Percentiles rank a stretch among this genome's conserved stretches.
Evolutionary conservation across 2,888 invertebrate genomes (phyloP).

Genomic region (Pseudanteris insignis): DNA sequence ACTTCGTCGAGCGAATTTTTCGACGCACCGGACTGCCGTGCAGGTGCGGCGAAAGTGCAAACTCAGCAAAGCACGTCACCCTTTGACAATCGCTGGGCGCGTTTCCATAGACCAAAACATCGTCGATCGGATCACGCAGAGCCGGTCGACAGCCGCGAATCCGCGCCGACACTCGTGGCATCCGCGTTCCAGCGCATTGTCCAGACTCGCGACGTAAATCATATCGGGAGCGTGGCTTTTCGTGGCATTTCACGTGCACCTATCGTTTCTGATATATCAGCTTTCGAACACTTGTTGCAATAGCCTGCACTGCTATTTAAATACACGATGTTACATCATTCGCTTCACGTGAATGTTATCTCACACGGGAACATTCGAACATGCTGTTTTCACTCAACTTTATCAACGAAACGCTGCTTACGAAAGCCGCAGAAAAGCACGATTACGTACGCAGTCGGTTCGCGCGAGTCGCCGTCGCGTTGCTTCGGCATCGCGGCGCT

Average conservation of each 20-base stretch:
- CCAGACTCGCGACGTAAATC: slow-evolving; percentile 11
- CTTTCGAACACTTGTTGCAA: slow-evolving; percentile 17
- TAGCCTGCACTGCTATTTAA: slow-evolving; percentile 31
- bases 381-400: slow-evolving; percentile 6
- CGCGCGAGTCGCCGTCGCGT: neutral
- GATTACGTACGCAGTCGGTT: neutral
- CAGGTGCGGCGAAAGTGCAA: slow-evolving; percentile 33
- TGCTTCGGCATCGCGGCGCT: neutral
- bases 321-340: slow-evolving; percentile 34
- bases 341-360: slow-evolving; percentile 24
- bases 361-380: slow-evolving; percentile 5
- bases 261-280: slow-evolving; percentile 18
- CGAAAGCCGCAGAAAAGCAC: slow-evolving; percentile 1
- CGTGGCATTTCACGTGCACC: slow-evolving; percentile 10
- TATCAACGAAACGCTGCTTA: slow-evolving; percentile 6
- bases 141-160: too few relatives aligned
- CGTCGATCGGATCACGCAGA: slow-evolving; percentile 16
- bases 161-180: neutral
- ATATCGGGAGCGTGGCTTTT: slow-evolving; percentile 13
- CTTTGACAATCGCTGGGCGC: slow-evolving; percentile 15
- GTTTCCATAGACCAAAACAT: slow-evolving; percentile 15
- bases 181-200: neutral
- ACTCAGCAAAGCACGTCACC: slow-evolving; percentile 26
- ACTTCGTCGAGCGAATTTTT: slow-evolving; percentile 26
- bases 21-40: slow-evolving; percentile 21